These are phyloP conservation scores for Trichacis sp. DNA, from an alignment of 2,888 invertebrate species.

Conservation along the genomic window DNA sequence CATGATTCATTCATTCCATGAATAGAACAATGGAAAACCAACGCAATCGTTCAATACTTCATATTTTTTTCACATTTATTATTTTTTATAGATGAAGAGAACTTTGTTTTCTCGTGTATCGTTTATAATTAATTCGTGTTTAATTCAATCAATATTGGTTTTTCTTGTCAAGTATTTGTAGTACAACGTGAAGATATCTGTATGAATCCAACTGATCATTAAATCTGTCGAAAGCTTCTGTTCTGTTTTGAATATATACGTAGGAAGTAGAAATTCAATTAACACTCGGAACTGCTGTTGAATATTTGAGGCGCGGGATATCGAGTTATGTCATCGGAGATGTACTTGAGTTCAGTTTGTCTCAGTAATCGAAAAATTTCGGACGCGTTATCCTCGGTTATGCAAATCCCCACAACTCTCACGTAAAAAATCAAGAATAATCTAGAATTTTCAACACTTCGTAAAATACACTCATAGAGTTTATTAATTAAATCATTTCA, in stretches of 20 bases:
- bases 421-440: constrained; percentile 18
- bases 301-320: constrained; percentile 41
- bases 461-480: too few species aligned
- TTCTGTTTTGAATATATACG: constrained; percentile 31
- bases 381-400: constrained; percentile 19
- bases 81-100: too few species aligned
- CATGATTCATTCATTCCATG: too few species aligned
- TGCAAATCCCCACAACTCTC: not conserved
- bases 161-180: not conserved
- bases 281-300: constrained; percentile 40
- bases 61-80: too few species aligned
- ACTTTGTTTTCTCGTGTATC: too few species aligned
- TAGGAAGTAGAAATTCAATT: constrained; percentile 36
- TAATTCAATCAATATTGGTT: too few species aligned
- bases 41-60: too few species aligned
- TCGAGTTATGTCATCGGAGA: constrained; percentile 30
- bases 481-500: too few species aligned
- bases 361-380: constrained; percentile 14
- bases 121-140: too few species aligned
- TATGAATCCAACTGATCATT: not conserved
- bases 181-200: not conserved
- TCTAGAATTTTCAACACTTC: too few species aligned
- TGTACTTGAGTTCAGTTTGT: constrained; percentile 11
- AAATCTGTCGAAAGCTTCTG: constrained; percentile 15
- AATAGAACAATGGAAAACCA: too few species aligned